phyloP scores from a whole-genome alignment of 1,140 invertebrate genomes.

The Heterodera carotae region DNA sequence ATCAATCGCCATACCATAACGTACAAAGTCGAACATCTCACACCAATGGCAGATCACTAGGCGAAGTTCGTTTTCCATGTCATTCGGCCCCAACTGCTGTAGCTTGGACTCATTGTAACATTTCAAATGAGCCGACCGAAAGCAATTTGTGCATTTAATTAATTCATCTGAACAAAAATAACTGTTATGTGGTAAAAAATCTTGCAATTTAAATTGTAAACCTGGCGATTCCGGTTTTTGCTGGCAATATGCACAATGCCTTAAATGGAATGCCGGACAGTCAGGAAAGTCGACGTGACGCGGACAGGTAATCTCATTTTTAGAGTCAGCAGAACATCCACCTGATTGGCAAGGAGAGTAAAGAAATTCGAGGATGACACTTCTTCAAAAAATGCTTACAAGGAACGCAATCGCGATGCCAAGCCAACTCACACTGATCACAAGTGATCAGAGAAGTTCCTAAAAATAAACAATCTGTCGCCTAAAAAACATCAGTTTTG shows the following conservation, averaged over 20 bases:
- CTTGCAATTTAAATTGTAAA: not conserved
- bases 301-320: constrained; percentile 36
- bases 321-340: constrained; percentile 25
- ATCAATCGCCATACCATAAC: constrained; percentile 13
- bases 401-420: constrained; percentile 38
- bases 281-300: constrained; percentile 35
- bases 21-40: constrained; percentile 43
- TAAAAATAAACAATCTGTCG: no score
- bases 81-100: not conserved
- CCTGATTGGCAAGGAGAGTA: constrained; percentile 21
- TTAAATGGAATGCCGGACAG: constrained; percentile 19
- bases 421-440: constrained; percentile 41
- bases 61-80: not conserved
- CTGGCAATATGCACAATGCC: constrained; percentile 40
- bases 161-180: constrained; percentile 33
- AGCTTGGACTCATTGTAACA: constrained; percentile 29
- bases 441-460: constrained; percentile 29
- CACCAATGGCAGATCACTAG: constrained; percentile 38
- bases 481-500: no score
- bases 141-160: constrained; percentile 36
- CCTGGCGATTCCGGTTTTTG: not conserved
- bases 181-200: not conserved
- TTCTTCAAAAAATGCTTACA: not conserved
- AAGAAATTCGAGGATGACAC: not conserved
- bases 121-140: constrained; percentile 36